Evolutionary conservation across 2,888 invertebrate genomes (phyloP), one percentile per base, ranked within the genome.

Genomic region (Tinea pellionella): DNA sequence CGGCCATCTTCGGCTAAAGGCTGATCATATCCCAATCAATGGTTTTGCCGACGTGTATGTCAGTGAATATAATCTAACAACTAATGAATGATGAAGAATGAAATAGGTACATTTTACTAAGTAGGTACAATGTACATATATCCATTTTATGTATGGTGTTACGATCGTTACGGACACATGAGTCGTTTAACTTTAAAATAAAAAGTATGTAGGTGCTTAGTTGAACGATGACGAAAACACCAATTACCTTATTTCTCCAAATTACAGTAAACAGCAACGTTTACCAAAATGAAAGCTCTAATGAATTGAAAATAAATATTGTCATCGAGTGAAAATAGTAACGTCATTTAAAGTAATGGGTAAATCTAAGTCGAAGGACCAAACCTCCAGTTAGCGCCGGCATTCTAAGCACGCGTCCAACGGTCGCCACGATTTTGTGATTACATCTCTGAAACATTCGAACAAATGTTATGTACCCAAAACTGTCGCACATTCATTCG

Each of bases 321-420:
- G 75, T 77, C 74, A 70, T 71, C 63, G 65, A 69, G 65, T 65
- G 72, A 76, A 82, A 85, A 84, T 71, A 72, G 79, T 79, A 74
- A 66, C 77, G 85, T 87, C 86, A 87, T 85, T 73, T 77, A 68
- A 72, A 65, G 78, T 85, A 86, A 87, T 86, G 82, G 83, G 75
- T 79, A 79, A 84, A 78, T 76, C 77, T 71, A 74, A 19, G 71
- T 70, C 68, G 70, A 67, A 66, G 64, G 62, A 65, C 65, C 62
- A 66, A 66, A 69, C 61, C 51, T 65, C 59, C 19, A 37, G 59
- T 55, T 32, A 72, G 67, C 63, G 63, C 66, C 71, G 77, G 84
- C 74, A 84, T 83, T 74, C 74, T 73, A 84, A 83, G 84, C 87
- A 85, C 85, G 86, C 86, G 85, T 80, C 82, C 74, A 67, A 65